phyloP scores from a whole-genome alignment of 2,888 invertebrate species.

The Neoitamus cyanurus region DNA sequence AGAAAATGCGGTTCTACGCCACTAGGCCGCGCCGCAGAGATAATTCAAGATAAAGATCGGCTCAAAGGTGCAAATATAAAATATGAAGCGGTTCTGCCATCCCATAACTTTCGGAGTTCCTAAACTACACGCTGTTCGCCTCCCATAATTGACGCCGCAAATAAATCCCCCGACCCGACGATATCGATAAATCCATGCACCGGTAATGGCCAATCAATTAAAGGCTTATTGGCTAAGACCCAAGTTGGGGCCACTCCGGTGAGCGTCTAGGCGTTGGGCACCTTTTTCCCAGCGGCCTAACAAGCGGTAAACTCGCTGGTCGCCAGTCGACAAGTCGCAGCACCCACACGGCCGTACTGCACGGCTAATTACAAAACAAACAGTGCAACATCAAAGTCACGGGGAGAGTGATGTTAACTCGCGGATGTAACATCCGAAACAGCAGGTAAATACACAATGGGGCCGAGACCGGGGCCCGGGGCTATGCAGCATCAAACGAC shows the following conservation, averaged over 20 bases:
- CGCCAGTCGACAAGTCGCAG: background rate
- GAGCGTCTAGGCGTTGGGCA: background rate
- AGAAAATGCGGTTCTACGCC: background rate
- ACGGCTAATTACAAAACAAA: slow-evolving; percentile 40
- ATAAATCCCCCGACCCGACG: background rate
- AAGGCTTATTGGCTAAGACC: slow-evolving; percentile 1
- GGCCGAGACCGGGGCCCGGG: background rate
- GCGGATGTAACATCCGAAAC: slow-evolving; percentile 30
- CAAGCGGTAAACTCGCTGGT: background rate
- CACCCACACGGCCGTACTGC: background rate
- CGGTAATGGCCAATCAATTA: slow-evolving; percentile 27
- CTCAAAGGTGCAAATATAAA: background rate
- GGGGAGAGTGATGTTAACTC: slow-evolving; percentile 35
- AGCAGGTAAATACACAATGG: slow-evolving; percentile 29
- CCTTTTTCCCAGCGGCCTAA: background rate
- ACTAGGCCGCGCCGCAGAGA: background rate
- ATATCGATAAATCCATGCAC: background rate
- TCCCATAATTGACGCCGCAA: background rate
- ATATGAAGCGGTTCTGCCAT: background rate
- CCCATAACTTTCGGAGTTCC: background rate
- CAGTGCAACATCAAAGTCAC: slow-evolving; percentile 25
- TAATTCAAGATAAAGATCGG: background rate
- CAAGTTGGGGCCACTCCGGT: background rate
- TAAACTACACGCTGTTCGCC: background rate
- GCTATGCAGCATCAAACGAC: background rate